These are phyloP conservation scores for Ceyx melanurus DNA, from an alignment of 2,113 vertebrate species.

Conservation along the genomic window DNA sequence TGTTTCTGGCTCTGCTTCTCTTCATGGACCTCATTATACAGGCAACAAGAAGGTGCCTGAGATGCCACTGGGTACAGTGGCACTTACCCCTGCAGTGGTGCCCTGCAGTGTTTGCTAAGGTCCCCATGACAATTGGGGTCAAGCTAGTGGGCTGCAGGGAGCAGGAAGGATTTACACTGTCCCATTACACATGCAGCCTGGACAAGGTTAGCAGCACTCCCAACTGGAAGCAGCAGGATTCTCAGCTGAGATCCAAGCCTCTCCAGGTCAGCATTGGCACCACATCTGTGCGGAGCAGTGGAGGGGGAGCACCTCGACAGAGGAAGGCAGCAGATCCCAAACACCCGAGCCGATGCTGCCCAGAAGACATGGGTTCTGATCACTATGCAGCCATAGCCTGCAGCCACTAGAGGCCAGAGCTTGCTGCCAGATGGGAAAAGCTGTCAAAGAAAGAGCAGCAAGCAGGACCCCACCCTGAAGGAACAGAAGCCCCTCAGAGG, in stretches of 20 bases:
- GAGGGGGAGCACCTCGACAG: not conserved
- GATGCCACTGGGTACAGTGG: accelerated
- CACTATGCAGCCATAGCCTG: not conserved
- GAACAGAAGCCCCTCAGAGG: not conserved
- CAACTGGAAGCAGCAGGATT: not conserved
- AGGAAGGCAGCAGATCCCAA: not conserved
- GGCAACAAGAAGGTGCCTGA: not conserved
- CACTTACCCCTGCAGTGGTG: accelerated
- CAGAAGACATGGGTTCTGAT: accelerated
- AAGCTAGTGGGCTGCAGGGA: not conserved
- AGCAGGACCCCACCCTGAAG: not conserved
- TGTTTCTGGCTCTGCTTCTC: not conserved
- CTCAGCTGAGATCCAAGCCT: not conserved
- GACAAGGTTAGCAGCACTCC: not conserved
- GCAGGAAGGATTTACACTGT: not conserved
- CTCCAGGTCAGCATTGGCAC: accelerated
- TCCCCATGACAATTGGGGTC: not conserved
- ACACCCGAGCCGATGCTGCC: accelerated
- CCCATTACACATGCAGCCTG: not conserved
- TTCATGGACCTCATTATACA: not conserved
- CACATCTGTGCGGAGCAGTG: accelerated
- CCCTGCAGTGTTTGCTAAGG: not conserved
- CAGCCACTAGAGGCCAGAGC: conserved; percentile 41
- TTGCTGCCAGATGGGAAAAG: not conserved
- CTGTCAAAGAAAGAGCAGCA: not conserved